A percentile compares a stretch with the other conserved stretches of the same genome.
These are phyloP conservation scores for Anastatus disparis DNA, from an alignment of 1,140 invertebrate genomes.

Conservation along the genomic window DNA sequence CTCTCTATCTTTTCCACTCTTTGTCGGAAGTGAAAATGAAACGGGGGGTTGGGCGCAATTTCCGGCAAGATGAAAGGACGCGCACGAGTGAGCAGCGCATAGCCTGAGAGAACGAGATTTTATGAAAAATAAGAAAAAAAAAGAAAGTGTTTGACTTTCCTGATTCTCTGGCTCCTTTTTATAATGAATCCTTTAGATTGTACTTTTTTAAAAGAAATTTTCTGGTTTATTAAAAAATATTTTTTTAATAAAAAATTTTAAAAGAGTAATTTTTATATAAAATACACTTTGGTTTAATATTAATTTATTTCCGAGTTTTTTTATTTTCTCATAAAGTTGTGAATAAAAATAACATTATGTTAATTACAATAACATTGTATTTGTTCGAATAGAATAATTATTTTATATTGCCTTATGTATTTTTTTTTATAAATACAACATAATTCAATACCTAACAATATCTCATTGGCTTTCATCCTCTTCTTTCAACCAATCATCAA, in stretches of 20 bases:
- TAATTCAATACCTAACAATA: too few relatives aligned
- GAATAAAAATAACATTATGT: too few relatives aligned
- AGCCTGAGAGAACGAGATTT: slow-evolving; percentile 7
- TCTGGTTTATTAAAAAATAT: not conserved
- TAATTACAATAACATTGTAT: too few relatives aligned
- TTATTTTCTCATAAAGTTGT: too few relatives aligned
- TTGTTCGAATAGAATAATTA: too few relatives aligned
- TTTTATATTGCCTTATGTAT: too few relatives aligned
- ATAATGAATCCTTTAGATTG: slow-evolving; percentile 13
- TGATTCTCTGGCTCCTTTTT: not conserved
- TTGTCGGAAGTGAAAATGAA: slow-evolving; percentile 42
- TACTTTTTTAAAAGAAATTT: not conserved
- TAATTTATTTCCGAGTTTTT: too few relatives aligned
- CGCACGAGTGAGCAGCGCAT: too few relatives aligned
- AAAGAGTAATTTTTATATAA: too few relatives aligned
- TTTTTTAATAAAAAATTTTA: not conserved
- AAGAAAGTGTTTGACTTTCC: slow-evolving; percentile 23
- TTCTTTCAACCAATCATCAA: not conserved
- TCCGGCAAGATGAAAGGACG: slow-evolving; percentile 35
- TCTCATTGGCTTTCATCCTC: not conserved
- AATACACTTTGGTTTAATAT: too few relatives aligned
- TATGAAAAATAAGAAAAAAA: slow-evolving; percentile 17
- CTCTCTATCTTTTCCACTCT: too few relatives aligned
- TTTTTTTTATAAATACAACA: too few relatives aligned
- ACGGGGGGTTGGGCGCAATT: slow-evolving; percentile 20